Evolutionary conservation across 2,888 invertebrate species (phyloP).

Genomic region (Lamproptera curius): DNA sequence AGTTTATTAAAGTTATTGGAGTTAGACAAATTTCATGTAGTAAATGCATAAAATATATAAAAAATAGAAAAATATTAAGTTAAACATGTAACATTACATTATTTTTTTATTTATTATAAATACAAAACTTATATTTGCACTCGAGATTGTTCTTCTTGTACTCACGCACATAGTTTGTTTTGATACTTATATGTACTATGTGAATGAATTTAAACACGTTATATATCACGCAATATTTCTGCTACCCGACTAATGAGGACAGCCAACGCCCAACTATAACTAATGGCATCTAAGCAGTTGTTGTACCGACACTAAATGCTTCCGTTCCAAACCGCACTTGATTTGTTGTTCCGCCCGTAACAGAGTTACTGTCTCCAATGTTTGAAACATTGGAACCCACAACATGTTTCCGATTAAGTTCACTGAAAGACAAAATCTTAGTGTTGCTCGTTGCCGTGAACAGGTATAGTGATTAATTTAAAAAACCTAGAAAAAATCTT

Average conservation of each 20-base stretch:
- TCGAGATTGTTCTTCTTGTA: no score
- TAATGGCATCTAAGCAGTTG: slow-evolving; percentile 59
- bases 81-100: no score
- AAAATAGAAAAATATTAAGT: no score
- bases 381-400: slow-evolving; percentile 55
- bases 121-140: no score
- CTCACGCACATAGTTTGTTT: no score
- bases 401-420: slow-evolving; percentile 51
- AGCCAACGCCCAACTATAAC: slow-evolving; percentile 45
- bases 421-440: no score
- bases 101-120: no score
- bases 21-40: no score
- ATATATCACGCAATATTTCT: slow-evolving; percentile 3
- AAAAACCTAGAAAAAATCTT: neutral
- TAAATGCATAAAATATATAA: no score
- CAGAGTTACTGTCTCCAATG: slow-evolving; percentile 54
- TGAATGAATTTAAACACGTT: neutral
- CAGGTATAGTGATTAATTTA: neutral
- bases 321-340: slow-evolving; percentile 69
- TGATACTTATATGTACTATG: no score
- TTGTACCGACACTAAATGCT: slow-evolving; percentile 53
- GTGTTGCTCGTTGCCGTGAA: no score
- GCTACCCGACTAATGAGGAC: slow-evolving; percentile 18
- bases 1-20: no score
- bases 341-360: slow-evolving; percentile 66